These are phyloP conservation scores for Anoplolepis gracilipes DNA, from an alignment of 1,140 invertebrate genomes.

Conservation along the genomic window DNA sequence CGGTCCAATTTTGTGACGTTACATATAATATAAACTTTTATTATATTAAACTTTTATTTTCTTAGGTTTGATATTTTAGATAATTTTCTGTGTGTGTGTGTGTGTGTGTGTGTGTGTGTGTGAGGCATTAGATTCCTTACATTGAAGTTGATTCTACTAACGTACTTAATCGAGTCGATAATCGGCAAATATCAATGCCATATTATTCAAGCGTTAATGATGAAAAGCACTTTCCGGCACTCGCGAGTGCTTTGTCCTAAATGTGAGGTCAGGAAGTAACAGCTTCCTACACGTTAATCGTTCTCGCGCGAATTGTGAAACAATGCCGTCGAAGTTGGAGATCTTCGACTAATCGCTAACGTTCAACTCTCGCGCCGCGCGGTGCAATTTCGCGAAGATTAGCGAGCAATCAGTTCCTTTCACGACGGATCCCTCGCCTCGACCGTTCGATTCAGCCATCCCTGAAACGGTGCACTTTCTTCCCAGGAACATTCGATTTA, in stretches of 20 bases:
- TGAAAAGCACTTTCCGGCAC: conserved; percentile 61
- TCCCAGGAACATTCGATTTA: conserved; percentile 72
- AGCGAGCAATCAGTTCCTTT: conserved; percentile 75
- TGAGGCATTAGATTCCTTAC: neutral
- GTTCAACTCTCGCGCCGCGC: conserved; percentile 62
- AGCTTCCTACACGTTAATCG: conserved; percentile 67
- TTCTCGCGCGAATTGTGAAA: conserved; percentile 67
- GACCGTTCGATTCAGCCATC: conserved; percentile 68
- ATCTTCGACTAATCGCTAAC: conserved; percentile 72
- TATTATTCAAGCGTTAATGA: conserved; percentile 55
- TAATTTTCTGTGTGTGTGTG: no score
- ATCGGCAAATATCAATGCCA: conserved; percentile 15
- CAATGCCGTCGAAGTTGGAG: conserved; percentile 71
- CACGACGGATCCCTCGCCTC: conserved; percentile 64
- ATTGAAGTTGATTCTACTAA: conserved; percentile 6
- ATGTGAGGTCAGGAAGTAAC: conserved; percentile 57
- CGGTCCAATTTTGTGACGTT: no score
- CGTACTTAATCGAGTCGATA: conserved; percentile 9
- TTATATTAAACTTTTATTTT: neutral
- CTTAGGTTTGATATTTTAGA: neutral
- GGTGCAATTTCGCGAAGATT: conserved; percentile 73
- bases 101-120: no score
- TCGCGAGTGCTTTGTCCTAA: conserved; percentile 50
- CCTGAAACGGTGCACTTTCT: conserved; percentile 69
- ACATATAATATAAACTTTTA: no score